Evolutionary conservation across 92 coral and sea anemone species (phyloP).

Genomic region (Epizoanthus stellaris): DNA sequence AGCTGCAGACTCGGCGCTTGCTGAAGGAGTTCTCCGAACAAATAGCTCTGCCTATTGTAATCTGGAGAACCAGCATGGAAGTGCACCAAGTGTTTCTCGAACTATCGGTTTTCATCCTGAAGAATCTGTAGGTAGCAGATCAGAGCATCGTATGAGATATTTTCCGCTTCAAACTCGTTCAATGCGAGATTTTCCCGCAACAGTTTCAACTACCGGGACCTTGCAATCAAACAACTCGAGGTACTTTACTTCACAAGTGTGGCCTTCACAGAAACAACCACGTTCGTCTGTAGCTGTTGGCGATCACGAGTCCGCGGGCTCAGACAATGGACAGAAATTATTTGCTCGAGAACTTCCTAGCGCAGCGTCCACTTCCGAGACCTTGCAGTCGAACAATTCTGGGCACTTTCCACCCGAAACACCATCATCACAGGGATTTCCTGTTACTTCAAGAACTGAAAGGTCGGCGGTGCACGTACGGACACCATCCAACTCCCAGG

Average conservation of each 20-base stretch:
- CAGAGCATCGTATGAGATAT: background rate
- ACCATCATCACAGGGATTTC: too few relatives aligned
- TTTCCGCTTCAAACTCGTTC: background rate
- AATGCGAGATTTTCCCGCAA: background rate
- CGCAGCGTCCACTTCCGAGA: background rate
- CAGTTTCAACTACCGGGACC: background rate
- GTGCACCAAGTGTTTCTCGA: background rate
- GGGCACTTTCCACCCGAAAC: too few relatives aligned
- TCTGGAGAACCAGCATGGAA: background rate
- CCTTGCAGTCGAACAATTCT: background rate
- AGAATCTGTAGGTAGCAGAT: background rate
- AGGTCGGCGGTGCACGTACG: background rate
- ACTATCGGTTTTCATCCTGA: background rate
- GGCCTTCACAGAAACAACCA: background rate
- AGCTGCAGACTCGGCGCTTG: conserved; percentile 10
- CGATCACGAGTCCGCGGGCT: too few relatives aligned
- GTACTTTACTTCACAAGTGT: too few relatives aligned
- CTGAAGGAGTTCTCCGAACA: conserved; percentile 16
- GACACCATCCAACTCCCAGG: background rate
- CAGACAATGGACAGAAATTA: too few relatives aligned
- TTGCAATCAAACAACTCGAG: conserved; percentile 15
- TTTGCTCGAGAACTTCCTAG: too few relatives aligned
- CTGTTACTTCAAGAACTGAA: background rate
- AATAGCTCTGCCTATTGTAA: background rate
- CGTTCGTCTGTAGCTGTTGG: background rate